Evolutionary conservation across 1,140 invertebrate species (phyloP), one percentile per base, ranked within the genome.

Genomic region (Lasaia peninsularis): DNA sequence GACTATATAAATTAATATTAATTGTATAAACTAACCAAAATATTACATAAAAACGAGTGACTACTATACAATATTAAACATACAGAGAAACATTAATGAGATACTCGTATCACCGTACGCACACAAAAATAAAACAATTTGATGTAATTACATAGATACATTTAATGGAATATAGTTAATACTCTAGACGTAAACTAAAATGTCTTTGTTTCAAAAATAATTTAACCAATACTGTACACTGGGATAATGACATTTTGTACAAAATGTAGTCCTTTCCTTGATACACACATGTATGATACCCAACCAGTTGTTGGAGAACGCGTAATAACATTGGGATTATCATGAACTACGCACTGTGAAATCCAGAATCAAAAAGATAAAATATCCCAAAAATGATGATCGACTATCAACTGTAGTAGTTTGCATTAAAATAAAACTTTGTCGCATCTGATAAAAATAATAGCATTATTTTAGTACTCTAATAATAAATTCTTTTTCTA

Each of bases 31-130:
- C 20, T 64, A 56, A 52, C 51, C 59, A 70, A 66, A 62, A 33
- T 58, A 61, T 52, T 69, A 79, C 68, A 72, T 70, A 72, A 60
- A 73, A 70, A 69, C 64, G 64, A 67, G 65, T 64, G 65, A 72
- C 68, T 58, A 51, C 53, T 62, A 37, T 33, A 49, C 37, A 52
- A 31, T 24, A 52, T 32, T 31, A 48, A 16, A 63, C 60, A 63
- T 53, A 24, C 58, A 67, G 57, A 53, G 37, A 44, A 44, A 44
- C 37, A 44, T 20, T 44, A 5, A 44, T 44, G 40, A 44, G 40
- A 44, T 44, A 44, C 14, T 44, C 18, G 18, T 44, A 18, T 44
- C 20, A 44, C 40, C 18, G 40, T 56, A 60, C 24, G 33, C 33
- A 61, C 34, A 58, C 35, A 32, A 34, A 56, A 48, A 56, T 48